These are phyloP conservation scores for Conger conger DNA, from an alignment of 2,113 vertebrate genomes.

Conservation along the genomic window DNA sequence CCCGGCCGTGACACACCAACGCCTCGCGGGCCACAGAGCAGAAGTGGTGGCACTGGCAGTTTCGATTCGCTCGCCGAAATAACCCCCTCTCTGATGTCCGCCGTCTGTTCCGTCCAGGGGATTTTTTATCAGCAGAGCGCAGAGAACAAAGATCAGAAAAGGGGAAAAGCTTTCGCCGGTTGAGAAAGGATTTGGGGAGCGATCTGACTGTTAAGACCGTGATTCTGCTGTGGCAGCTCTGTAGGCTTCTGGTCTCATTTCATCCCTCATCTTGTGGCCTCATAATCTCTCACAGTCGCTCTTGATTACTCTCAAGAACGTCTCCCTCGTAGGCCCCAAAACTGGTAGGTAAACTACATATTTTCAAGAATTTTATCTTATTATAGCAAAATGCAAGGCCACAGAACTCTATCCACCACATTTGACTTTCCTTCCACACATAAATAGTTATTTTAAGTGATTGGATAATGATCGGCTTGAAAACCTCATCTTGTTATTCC, in stretches of 20 bases:
- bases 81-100: background rate
- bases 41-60: conserved; percentile 41
- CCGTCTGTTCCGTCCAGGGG: background rate
- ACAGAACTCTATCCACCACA: background rate
- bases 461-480: background rate
- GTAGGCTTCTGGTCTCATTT: background rate
- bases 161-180: background rate
- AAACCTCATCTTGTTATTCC: too few relatives aligned
- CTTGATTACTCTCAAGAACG: background rate
- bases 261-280: background rate
- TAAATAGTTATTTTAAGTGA: background rate
- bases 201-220: background rate
- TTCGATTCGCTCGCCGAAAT: conserved; percentile 37
- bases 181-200: background rate
- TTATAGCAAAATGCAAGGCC: background rate
- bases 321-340: background rate
- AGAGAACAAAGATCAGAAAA: background rate
- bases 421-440: background rate
- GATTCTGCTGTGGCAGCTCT: background rate
- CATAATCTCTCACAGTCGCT: background rate
- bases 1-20: conserved; percentile 18
- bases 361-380: background rate
- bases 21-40: conserved; percentile 25
- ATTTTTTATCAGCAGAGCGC: background rate
- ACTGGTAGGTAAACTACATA: too few relatives aligned